A percentile compares a stretch with the other conserved stretches of the same genome.
phyloP scores from a whole-genome alignment of 1,140 invertebrate genomes.

The Aradophagus sp. region DNA sequence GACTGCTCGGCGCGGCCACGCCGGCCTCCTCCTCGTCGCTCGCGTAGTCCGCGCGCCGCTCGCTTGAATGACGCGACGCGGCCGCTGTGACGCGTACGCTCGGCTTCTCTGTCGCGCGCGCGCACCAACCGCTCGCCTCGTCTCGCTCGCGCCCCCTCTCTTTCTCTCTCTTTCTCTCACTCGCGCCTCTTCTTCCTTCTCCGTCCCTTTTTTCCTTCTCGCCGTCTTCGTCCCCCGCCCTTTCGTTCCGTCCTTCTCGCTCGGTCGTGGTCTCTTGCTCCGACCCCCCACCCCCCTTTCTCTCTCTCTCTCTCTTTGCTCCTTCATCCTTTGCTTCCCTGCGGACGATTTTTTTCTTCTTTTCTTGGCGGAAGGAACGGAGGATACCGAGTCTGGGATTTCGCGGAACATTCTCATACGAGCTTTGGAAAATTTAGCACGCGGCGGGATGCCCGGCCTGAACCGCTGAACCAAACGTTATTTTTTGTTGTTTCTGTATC shows the following conservation, averaged over 20 bases:
- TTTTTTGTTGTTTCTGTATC: too few species aligned
- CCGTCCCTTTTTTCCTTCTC: too few species aligned
- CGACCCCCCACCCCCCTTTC: background rate
- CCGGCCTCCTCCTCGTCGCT: constrained; percentile 51
- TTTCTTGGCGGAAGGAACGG: constrained; percentile 17
- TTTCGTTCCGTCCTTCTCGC: background rate
- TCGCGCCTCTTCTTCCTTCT: constrained; percentile 4
- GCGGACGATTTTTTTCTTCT: too few species aligned
- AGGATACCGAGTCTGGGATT: constrained; percentile 16
- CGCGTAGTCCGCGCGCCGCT: constrained; percentile 60
- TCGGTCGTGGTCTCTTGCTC: background rate
- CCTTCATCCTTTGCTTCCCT: constrained; percentile 12
- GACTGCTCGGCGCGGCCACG: constrained; percentile 63
- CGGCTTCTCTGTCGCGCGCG: constrained; percentile 45
- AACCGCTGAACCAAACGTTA: too few species aligned
- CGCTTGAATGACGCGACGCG: constrained; percentile 64
- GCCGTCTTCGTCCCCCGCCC: too few species aligned
- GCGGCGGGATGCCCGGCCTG: too few species aligned
- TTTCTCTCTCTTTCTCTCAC: constrained; percentile 24
- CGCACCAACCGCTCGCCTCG: constrained; percentile 23
- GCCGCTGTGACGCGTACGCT: constrained; percentile 69
- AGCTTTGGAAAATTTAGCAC: constrained; percentile 29
- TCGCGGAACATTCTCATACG: constrained; percentile 33
- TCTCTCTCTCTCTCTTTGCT: constrained; percentile 1
- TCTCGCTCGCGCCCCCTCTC: constrained; percentile 14